phyloP scores from a whole-genome alignment of 2,888 invertebrate genomes.

The Parnassius smintheus region DNA sequence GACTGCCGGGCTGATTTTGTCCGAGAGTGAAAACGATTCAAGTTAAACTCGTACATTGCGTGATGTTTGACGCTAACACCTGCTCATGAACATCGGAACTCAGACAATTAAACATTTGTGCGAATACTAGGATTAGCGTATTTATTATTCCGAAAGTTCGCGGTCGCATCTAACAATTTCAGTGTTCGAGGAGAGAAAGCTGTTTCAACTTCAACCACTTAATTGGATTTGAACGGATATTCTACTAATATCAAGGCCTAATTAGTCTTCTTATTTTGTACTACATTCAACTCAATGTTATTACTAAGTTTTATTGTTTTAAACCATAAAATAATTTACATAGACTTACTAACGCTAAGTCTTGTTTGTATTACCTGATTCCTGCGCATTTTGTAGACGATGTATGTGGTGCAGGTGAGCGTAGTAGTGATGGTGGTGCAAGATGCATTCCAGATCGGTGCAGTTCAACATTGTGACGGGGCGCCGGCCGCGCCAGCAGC shows the following conservation, averaged over 20 bases:
- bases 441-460: conserved; percentile 88
- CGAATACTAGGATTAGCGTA: conserved; percentile 44
- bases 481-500: conserved; percentile 57
- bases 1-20: conserved; percentile 47
- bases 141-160: conserved; percentile 63
- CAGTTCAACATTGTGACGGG: conserved; percentile 86
- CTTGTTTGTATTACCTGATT: conserved; percentile 72
- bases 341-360: neutral
- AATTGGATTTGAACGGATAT: conserved; percentile 40
- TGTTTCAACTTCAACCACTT: conserved; percentile 36
- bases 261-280: no score
- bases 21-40: conserved; percentile 27
- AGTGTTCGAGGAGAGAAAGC: conserved; percentile 26
- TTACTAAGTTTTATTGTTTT: no score
- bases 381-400: conserved; percentile 84
- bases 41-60: conserved; percentile 51
- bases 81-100: conserved; percentile 57
- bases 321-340: no score
- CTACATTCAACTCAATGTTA: no score
- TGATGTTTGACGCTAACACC: conserved; percentile 63
- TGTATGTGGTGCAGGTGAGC: conserved; percentile 87
- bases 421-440: conserved; percentile 88
- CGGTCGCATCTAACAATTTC: conserved; percentile 40
- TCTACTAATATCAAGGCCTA: conserved; percentile 34
- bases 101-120: conserved; percentile 47